Conservation (phyloP, 2,888 invertebrate species). For the Endotricha flammealis region DNA sequence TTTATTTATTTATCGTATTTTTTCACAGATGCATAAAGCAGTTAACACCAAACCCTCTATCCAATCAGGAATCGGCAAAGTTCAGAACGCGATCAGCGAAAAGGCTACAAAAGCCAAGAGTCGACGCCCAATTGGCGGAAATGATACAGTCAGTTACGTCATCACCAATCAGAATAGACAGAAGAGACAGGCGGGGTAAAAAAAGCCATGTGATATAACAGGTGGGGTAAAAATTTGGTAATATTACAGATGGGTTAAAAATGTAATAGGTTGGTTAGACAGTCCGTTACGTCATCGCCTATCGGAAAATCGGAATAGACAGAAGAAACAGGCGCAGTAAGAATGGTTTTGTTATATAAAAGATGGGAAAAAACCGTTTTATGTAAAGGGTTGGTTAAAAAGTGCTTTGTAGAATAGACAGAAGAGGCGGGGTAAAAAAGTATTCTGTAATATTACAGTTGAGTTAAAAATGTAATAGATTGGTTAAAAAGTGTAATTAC, state of each 20-base stretch:
- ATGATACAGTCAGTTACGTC: conserved; percentile 43
- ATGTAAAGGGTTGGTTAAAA: conserved; percentile 15
- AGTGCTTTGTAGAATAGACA: conserved; percentile 39
- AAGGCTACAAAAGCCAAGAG: conserved; percentile 37
- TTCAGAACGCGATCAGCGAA: conserved; percentile 55
- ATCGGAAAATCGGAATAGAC: conserved; percentile 35
- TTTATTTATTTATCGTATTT: too few species aligned
- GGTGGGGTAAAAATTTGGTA: neutral
- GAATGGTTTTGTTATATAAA: conserved; percentile 14
- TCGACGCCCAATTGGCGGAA: conserved; percentile 34
- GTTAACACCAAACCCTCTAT: conserved; percentile 44
- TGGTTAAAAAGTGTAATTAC: too few species aligned
- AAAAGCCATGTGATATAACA: conserved; percentile 12
- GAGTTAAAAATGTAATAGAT: too few species aligned
- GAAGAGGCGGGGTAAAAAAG: conserved; percentile 34
- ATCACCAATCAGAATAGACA: conserved; percentile 37
- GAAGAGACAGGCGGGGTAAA: conserved; percentile 34
- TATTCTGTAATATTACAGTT: too few species aligned
- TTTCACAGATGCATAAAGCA: conserved; percentile 62
- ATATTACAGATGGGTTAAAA: conserved; percentile 4
- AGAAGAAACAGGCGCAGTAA: conserved; percentile 34
- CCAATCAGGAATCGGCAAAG: conserved; percentile 51
- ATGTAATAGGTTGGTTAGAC: conserved; percentile 16
- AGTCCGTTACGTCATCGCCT: conserved; percentile 43
- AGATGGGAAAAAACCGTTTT: neutral